These are phyloP conservation scores for Aphidius gifuensis DNA, from an alignment of 1,140 invertebrate species.

Conservation along the genomic window DNA sequence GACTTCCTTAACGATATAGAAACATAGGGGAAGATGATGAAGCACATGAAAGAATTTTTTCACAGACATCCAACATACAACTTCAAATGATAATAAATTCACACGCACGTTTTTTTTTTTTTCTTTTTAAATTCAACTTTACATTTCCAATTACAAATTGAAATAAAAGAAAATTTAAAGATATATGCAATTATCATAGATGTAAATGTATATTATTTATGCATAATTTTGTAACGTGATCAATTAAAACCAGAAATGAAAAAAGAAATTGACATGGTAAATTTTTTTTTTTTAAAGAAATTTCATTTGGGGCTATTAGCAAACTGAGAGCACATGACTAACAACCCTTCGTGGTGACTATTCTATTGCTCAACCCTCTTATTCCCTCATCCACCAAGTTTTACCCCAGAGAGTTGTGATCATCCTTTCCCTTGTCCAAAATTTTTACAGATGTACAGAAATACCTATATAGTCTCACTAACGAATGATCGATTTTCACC, in stretches of 20 bases:
- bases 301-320: no score
- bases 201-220: no score
- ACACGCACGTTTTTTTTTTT: no score
- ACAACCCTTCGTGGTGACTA: neutral
- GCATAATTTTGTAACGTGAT: no score
- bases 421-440: neutral
- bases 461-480: neutral
- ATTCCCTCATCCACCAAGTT: slow-evolving; percentile 4
- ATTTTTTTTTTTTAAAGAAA: no score
- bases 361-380: slow-evolving; percentile 4
- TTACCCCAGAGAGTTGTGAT: slow-evolving; percentile 12
- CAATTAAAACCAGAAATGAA: no score
- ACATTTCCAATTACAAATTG: no score
- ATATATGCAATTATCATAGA: no score
- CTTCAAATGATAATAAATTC: neutral
- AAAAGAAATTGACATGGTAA: no score
- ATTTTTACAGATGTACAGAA: neutral
- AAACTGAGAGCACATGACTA: neutral
- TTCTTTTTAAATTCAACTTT: no score
- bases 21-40: slow-evolving; percentile 29
- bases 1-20: slow-evolving; percentile 32
- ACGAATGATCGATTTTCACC: slow-evolving; percentile 28
- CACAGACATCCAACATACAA: slow-evolving; percentile 8
- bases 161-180: no score
- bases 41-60: slow-evolving; percentile 36